phyloP scores from a whole-genome alignment of 2,113 vertebrate genomes.

The Antennarius striatus region DNA sequence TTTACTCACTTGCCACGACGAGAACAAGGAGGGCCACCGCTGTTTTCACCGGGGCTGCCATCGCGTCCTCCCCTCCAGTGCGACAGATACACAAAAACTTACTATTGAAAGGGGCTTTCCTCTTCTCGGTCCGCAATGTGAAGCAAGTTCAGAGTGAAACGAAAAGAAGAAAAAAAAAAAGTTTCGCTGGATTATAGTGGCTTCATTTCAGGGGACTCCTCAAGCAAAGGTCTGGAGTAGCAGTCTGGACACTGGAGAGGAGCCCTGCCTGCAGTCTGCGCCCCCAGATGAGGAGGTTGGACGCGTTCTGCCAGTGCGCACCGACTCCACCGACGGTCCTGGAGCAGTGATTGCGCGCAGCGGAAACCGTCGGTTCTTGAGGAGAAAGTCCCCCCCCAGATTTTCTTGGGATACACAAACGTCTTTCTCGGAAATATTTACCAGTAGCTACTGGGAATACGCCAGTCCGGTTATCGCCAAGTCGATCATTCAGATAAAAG shows the following conservation, averaged over 20 bases:
- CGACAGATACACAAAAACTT: conserved; percentile 61
- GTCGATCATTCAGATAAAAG: conserved; percentile 52
- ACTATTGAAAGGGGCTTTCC: conserved; percentile 1
- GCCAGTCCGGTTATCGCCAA: conserved; percentile 29
- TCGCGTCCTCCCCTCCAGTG: conserved; percentile 65
- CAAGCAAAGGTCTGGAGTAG: conserved; percentile 2
- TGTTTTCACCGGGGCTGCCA: conserved; percentile 71
- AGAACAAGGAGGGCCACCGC: conserved; percentile 69
- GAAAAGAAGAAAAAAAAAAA: too few relatives aligned
- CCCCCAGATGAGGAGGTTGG: conserved; percentile 37
- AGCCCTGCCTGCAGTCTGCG: conserved; percentile 24
- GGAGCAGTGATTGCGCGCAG: conserved; percentile 60
- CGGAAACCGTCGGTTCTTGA: conserved; percentile 13
- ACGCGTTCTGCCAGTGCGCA: conserved; percentile 55
- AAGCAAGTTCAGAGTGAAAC: conserved; percentile 10
- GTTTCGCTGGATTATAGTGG: conserved; percentile 19
- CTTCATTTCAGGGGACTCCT: conserved; percentile 40
- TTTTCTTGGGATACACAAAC: conserved; percentile 13
- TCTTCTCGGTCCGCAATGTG: not conserved
- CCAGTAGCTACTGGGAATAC: conserved; percentile 22
- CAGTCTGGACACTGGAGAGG: conserved; percentile 31
- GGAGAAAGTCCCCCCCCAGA: conserved; percentile 7
- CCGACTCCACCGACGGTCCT: conserved; percentile 46
- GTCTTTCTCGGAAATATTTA: conserved; percentile 7
- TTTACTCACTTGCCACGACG: conserved; percentile 73